These are phyloP conservation scores for Flexamia atlantica DNA, from an alignment of 2,888 invertebrate genomes.

Conservation along the genomic window DNA sequence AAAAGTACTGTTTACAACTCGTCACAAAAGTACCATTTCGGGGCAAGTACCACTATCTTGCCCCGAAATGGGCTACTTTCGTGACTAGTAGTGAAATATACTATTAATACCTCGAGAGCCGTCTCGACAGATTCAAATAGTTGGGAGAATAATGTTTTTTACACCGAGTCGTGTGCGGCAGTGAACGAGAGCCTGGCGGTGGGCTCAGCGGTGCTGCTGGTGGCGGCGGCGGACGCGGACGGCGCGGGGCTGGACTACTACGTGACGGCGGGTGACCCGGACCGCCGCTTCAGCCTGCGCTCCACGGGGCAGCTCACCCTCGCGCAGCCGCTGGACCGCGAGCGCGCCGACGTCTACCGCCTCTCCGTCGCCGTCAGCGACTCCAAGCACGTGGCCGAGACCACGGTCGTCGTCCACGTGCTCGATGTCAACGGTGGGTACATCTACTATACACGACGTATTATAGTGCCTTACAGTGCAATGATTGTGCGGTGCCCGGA, in stretches of 20 bases:
- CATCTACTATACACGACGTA: no score
- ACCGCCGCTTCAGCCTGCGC: slow-evolving; percentile 1
- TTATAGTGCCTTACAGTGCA: no score
- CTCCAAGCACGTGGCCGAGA: slow-evolving; percentile 50
- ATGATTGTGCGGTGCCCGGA: no score
- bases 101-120: no score
- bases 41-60: no score
- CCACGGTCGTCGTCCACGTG: slow-evolving; percentile 27
- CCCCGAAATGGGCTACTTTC: no score
- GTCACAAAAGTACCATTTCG: no score
- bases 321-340: slow-evolving; percentile 35
- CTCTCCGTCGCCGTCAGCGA: slow-evolving; percentile 44
- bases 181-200: slow-evolving; percentile 39
- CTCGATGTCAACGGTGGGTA: slow-evolving; percentile 58
- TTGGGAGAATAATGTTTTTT: no score
- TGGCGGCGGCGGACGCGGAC: slow-evolving; percentile 10
- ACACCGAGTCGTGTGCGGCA: neutral
- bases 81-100: no score
- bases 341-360: slow-evolving; percentile 10
- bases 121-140: no score
- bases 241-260: slow-evolving; percentile 45
- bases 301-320: slow-evolving; percentile 44
- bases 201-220: slow-evolving; percentile 27
- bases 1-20: no score
- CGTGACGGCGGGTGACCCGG: slow-evolving; percentile 33